Conservation (phyloP, 2,113 vertebrate genomes). For the Nesospiza acunhae region DNA sequence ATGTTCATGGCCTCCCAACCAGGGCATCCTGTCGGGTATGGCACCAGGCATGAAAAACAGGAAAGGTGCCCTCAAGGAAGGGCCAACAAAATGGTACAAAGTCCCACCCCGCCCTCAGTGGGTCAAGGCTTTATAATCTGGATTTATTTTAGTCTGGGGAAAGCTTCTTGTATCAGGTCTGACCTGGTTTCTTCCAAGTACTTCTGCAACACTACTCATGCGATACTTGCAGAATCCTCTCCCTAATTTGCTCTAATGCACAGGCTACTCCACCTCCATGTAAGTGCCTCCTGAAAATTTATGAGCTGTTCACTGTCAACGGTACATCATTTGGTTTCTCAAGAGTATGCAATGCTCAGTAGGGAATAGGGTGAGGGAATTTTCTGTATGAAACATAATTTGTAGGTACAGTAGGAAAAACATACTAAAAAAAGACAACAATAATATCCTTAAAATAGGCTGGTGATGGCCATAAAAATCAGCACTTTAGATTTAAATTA, state of each 20-base stretch:
- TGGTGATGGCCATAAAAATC: not conserved
- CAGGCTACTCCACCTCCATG: not conserved
- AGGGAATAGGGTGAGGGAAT: not conserved
- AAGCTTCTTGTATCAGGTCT: not conserved
- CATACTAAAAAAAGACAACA: not conserved
- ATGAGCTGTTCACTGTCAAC: slow-evolving; percentile 20
- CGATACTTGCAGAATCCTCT: not conserved
- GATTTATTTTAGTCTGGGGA: not conserved
- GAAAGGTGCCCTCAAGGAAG: rapidly evolving
- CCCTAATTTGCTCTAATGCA: slow-evolving; percentile 40
- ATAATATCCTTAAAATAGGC: not conserved
- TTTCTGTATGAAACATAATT: not conserved
- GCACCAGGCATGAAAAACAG: rapidly evolving
- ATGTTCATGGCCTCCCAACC: rapidly evolving
- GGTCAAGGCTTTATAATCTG: not conserved
- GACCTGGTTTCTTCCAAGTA: not conserved
- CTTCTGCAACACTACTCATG: not conserved
- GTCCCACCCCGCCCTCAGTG: not conserved
- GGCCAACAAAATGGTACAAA: not conserved
- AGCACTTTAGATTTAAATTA: not conserved
- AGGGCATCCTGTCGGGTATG: rapidly evolving
- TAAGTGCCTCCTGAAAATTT: slow-evolving; percentile 41
- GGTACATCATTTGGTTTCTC: not conserved
- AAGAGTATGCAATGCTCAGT: not conserved
- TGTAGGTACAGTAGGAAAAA: not conserved